Evolutionary conservation across 1,140 invertebrate species (phyloP).

Genomic region (Drosophila erecta): DNA sequence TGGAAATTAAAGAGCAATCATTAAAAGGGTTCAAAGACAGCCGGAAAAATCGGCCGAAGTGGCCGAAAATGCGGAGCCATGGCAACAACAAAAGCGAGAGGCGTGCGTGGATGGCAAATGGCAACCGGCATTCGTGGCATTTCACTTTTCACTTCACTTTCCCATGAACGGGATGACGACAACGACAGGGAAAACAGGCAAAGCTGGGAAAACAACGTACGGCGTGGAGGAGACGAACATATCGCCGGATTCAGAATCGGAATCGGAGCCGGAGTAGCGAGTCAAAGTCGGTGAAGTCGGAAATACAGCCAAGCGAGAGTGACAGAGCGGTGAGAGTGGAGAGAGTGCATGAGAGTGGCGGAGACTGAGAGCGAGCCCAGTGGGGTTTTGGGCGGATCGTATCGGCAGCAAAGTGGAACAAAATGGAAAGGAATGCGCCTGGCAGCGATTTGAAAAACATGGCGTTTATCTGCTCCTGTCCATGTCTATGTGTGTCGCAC

Average conservation of each 20-base stretch:
- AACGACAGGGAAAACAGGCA: slow-evolving; percentile 24
- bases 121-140: slow-evolving; percentile 74
- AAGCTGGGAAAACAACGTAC: slow-evolving; percentile 24
- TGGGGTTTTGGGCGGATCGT: slow-evolving; percentile 49
- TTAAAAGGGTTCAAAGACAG: slow-evolving; percentile 35
- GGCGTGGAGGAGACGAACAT: slow-evolving; percentile 39
- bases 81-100: slow-evolving; percentile 48
- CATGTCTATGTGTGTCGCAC: slow-evolving; percentile 65
- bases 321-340: slow-evolving; percentile 51
- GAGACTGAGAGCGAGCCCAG: slow-evolving; percentile 32
- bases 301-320: slow-evolving; percentile 75
- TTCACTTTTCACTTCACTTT: slow-evolving; percentile 84
- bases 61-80: slow-evolving; percentile 39
- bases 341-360: slow-evolving; percentile 11
- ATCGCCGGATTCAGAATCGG: slow-evolving; percentile 41
- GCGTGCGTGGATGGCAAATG: slow-evolving; percentile 44
- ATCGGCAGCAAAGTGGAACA: slow-evolving; percentile 65
- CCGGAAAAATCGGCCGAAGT: slow-evolving; percentile 38
- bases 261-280: slow-evolving; percentile 67
- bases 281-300: slow-evolving; percentile 78
- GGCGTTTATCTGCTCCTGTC: slow-evolving; percentile 37
- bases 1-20: slow-evolving; percentile 15
- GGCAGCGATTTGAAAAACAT: slow-evolving; percentile 70
- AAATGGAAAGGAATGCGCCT: slow-evolving; percentile 77
- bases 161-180: slow-evolving; percentile 65